Evolutionary conservation across 2,797 vertebrate genomes (phyloP), one percentile per base, ranked within the genome.

Genomic region (Rhabdophis nuchalis): DNA sequence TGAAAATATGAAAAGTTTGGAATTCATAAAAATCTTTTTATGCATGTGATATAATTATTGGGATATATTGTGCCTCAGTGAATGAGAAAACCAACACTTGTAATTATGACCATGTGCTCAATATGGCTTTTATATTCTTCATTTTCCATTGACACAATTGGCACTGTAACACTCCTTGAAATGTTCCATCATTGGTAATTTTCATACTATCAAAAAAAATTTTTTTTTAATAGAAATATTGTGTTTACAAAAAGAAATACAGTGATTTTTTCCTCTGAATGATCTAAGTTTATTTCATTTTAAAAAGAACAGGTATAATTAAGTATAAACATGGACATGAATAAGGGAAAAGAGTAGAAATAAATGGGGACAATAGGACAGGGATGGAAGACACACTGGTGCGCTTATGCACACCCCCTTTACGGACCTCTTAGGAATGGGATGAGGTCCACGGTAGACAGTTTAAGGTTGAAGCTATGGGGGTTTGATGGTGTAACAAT

Each of bases 151-250:
- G 88, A 61, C 46, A 46, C 32, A 20, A 46, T 58, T 89, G 27
- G 8, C 13, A 52, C 0, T 0, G 72, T 89, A 25, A 4, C 9
- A 46, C 0, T 0, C 1, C 85, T 46, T 8, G 93, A 88, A 94
- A 93, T 87, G 72, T 72, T 3, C 18, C 2, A 0, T 54, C 2
- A 4, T 64, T 0, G 52, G 4, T 87, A 91, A 1, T 36, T 50
- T 93, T 92, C 90, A 91, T 89, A 91, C 41, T 57, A 93, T 53
- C 53, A 92, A 94, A 96, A 96, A 91, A 90, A 41, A 56, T n/a
- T 4, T 32, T 88, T 93, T 92, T n/a, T 85, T 72, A 56, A 68
- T 52, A 64, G 90, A 87, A 92, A 90, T 60, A 5, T 0, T 12
- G 12, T n/a, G 14, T 56, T 87, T 16, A 92, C 93, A 90, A 90